phyloP scores from a whole-genome alignment of 2,113 vertebrate species.

The Dendropsophus ebraccatus region DNA sequence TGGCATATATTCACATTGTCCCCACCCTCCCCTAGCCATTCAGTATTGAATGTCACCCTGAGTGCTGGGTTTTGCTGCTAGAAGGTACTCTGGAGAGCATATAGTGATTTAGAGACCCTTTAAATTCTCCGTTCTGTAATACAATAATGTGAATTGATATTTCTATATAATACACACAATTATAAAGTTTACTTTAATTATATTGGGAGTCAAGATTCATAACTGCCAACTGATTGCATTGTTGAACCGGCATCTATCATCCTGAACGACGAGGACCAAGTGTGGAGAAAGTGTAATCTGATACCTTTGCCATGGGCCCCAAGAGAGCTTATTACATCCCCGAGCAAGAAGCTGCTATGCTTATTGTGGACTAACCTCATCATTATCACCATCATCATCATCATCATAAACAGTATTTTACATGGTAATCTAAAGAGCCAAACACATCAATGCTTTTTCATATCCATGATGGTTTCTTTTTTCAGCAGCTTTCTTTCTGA shows the following conservation, averaged over 20 bases:
- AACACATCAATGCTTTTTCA: not conserved
- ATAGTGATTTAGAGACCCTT: no score
- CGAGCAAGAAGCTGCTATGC: not conserved
- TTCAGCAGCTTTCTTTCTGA: slow-evolving; percentile 52
- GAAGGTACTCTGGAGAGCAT: no score
- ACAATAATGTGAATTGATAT: no score
- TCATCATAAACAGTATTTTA: slow-evolving; percentile 2
- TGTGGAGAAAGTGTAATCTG: not conserved
- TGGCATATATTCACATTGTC: no score
- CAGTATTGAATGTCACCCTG: no score
- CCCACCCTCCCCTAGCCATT: no score
- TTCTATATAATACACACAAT: no score
- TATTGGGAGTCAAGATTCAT: not conserved
- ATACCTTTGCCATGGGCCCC: not conserved
- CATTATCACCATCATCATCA: not conserved
- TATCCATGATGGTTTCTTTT: slow-evolving; percentile 55
- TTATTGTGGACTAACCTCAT: not conserved
- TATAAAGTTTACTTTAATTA: no score
- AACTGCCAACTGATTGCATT: not conserved
- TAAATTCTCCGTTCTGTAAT: no score
- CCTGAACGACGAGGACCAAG: not conserved
- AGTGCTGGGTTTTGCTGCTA: no score
- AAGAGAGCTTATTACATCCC: not conserved
- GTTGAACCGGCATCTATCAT: not conserved
- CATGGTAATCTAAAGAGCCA: not conserved